Evolutionary conservation across 30 jellyfish, hydroid and myxozoan genomes (phyloP), one percentile per base, ranked within the genome.

Genomic region (Cassiopea andromeda): DNA sequence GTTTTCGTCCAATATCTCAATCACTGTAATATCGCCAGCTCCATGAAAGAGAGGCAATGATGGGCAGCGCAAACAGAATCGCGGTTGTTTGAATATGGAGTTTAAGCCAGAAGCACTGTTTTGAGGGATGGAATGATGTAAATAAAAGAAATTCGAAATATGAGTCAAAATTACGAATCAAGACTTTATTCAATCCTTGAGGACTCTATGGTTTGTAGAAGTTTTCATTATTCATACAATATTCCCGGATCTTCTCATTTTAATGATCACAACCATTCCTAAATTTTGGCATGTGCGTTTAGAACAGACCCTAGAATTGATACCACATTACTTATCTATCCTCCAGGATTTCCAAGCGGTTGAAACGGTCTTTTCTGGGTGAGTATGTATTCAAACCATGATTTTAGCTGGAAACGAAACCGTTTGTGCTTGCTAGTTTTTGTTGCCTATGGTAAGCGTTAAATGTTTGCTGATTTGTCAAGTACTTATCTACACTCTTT

Each of bases 361-460:
- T 47, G 98, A 94, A 82, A 83, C 94, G 1, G 98, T 90, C 9
- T 94, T 94, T 78, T 78, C 92, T 77, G 98, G 98, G 98, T 94
- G 80, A 66, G 97, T 60, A 1, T 27, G 0, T 2, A 64, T 64
- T 64, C 6, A 4, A 4, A 14, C 27, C 15, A 2, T 64, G 19
- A 7, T 0, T 64, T 17, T 0, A 16, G 15, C 15, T 54, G 10
- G 0, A 54, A 10, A 3, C 0, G 64, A 3, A 3, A 54, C 10
- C 12, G 64, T 54, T 10, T 54, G 12, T 10, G 12, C 38, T 27
- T 27, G 38, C 38, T 27, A 27, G 38, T 27, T 27, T 54, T 54
- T 6, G 7, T 54, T 54, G 64, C 12, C 12, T 3, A 54, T 54
- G 64, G 64, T 10, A 6, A 54, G 10, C 64, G 10, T 54, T 6